A percentile compares a stretch with the other conserved stretches of the same genome.
Conservation (phyloP, 2,888 invertebrate species). For the Dasypolia templi region DNA sequence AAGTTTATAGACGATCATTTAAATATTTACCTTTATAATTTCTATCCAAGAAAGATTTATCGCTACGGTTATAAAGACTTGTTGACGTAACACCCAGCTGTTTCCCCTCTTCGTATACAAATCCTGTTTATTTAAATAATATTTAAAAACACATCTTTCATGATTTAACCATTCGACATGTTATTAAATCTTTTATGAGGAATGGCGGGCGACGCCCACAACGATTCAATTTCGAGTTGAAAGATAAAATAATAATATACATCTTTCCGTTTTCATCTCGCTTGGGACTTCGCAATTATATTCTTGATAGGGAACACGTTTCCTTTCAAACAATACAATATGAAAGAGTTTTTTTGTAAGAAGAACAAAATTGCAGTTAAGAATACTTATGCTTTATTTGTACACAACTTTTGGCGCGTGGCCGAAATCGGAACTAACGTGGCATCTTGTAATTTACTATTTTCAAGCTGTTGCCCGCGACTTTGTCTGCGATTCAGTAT, state of each 20-base stretch:
- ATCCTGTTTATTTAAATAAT: conserved; percentile 51
- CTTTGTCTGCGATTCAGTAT: too few species aligned
- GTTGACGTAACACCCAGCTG: conserved; percentile 41
- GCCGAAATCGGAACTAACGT: too few species aligned
- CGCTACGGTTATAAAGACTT: not conserved
- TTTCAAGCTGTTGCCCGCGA: too few species aligned
- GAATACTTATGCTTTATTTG: too few species aligned
- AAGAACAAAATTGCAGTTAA: not conserved
- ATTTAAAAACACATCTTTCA: conserved; percentile 58
- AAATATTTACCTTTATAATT: too few species aligned
- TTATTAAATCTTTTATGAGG: conserved; percentile 47
- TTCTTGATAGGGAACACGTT: conserved; percentile 9
- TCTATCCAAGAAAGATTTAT: not conserved
- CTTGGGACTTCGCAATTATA: conserved; percentile 16
- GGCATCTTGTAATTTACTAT: too few species aligned
- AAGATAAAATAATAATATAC: conserved; percentile 50
- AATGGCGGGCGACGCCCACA: conserved; percentile 26
- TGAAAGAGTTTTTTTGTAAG: not conserved
- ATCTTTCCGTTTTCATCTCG: conserved; percentile 16
- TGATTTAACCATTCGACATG: conserved; percentile 33
- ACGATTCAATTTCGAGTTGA: conserved; percentile 34
- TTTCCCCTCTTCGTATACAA: conserved; percentile 3
- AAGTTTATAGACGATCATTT: too few species aligned
- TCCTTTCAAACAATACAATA: not conserved
- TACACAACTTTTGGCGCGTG: too few species aligned